Evolutionary conservation across 2,797 vertebrate genomes (phyloP), one percentile per base, ranked within the genome.

Genomic region (Rhinogobio ventralis): DNA sequence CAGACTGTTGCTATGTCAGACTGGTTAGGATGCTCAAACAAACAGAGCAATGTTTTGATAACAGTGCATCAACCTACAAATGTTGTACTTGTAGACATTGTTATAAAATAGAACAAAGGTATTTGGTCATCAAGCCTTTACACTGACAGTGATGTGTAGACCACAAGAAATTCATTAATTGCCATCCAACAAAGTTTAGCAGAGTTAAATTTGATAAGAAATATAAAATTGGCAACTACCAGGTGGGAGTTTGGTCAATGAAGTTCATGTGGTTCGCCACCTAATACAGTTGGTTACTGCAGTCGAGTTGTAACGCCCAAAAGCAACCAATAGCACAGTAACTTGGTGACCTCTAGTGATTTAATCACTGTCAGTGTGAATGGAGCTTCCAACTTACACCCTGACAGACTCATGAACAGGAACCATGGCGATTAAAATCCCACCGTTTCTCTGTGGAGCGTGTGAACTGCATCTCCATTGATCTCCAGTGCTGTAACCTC

Each of bases 391-490:
- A 14, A 39, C 19, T 14, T 45, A 60, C 53, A 23, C 77, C 62
- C 82, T 69, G 82, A 64, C 36, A 66, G 67, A 66, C 28, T 20
- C 17, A 17, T 33, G 33, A 72, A 84, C 71, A 46, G 57, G 49
- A 74, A 55, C 83, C 13, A 69, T 86, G 83, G 78, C n/a, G 78
- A 64, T 85, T 66, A 49, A 89, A 86, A 87, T 72, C 11, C 64
- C 64, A 82, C 69, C 66, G 64, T 82, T 67, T 20, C 49, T 69
- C 64, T 84, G 62, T 67, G 55, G 84, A 89, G 86, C 85, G 81
- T 89, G 89, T 88, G 87, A 89, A 89, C 86, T 84, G 78, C 87
- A 79, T 71, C 78, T 82, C 67, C 13, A 69, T 23, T 87, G 84
- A 89, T 86, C 87, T 74, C 57, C 75, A n/a, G 53, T 81, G 66